These are phyloP conservation scores for Rotaria socialis DNA, from an alignment of 2,888 invertebrate genomes.

Conservation along the genomic window DNA sequence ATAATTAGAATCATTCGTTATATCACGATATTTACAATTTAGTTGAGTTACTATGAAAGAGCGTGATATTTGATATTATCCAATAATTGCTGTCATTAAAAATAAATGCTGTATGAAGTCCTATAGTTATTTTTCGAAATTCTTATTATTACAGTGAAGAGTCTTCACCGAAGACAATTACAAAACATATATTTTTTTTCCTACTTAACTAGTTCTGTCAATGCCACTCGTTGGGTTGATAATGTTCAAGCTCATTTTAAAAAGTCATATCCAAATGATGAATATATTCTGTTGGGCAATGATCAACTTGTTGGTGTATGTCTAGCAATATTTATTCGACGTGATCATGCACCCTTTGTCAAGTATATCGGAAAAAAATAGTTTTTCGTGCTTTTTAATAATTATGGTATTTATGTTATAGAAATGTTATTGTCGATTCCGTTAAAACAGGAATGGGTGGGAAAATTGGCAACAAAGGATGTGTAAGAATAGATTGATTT, in stretches of 20 bases:
- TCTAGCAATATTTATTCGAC: constrained; percentile 84
- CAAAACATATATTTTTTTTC: background rate
- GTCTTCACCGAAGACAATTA: no score
- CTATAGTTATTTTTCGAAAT: no score
- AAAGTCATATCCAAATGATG: constrained; percentile 51
- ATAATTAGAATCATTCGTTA: no score
- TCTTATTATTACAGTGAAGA: no score
- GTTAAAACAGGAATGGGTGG: constrained; percentile 98
- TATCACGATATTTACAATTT: no score
- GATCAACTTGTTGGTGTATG: constrained; percentile 93
- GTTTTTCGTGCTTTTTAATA: constrained; percentile 55
- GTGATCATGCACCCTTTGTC: constrained; percentile 79
- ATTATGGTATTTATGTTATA: background rate
- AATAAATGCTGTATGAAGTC: no score
- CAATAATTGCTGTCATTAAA: no score
- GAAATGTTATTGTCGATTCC: constrained; percentile 76
- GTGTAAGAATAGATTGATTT: constrained; percentile 62
- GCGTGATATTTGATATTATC: no score
- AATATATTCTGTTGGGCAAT: constrained; percentile 74
- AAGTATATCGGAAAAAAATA: constrained; percentile 56
- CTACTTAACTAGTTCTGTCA: constrained; percentile 69
- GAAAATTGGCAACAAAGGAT: constrained; percentile 94
- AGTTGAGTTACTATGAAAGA: no score
- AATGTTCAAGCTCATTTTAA: constrained; percentile 42
- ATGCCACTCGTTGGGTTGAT: constrained; percentile 62